Conservation (phyloP, 2,113 vertebrate species). For the Chitala chitala region DNA sequence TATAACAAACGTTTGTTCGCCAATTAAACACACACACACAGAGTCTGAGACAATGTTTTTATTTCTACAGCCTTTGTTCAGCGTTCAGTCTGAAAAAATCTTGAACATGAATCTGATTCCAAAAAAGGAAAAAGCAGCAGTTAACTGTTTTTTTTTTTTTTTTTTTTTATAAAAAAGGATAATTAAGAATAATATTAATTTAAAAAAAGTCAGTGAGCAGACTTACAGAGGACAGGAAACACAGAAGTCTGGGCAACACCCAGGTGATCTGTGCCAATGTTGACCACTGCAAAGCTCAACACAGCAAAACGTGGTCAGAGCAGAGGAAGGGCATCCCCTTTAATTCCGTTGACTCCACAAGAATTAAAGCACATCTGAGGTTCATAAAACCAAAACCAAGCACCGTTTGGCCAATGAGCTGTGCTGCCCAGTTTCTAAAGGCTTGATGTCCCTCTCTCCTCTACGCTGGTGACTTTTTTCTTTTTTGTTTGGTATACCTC, state of each 20-base stretch:
- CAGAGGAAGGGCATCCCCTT: constrained; percentile 40
- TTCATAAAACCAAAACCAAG: constrained; percentile 40
- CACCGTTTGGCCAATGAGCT: constrained; percentile 32
- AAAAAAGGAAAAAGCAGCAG: constrained; percentile 44
- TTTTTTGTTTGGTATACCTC: neutral
- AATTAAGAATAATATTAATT: constrained; percentile 47
- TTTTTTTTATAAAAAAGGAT: constrained; percentile 35
- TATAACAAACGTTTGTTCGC: too few species aligned
- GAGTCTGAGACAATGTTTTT: constrained; percentile 30
- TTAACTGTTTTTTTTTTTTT: constrained; percentile 10
- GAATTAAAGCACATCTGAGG: neutral
- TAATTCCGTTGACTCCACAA: neutral
- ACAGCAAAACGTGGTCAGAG: constrained; percentile 46
- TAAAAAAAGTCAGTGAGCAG: constrained; percentile 38
- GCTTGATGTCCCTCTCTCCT: constrained; percentile 22
- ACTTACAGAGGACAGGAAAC: constrained; percentile 26
- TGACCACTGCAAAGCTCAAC: constrained; percentile 40
- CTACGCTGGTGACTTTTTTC: constrained; percentile 53
- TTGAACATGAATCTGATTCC: constrained; percentile 25
- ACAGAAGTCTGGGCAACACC: constrained; percentile 25
- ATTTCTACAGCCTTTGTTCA: constrained; percentile 37
- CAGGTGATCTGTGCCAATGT: constrained; percentile 40
- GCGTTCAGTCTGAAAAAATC: constrained; percentile 37
- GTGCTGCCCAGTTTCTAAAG: neutral
- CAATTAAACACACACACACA: neutral